Evolutionary conservation across 37 sponge, comb jelly and placozoan genomes (phyloP).

Genomic region (Cliona cf. orientalis): DNA sequence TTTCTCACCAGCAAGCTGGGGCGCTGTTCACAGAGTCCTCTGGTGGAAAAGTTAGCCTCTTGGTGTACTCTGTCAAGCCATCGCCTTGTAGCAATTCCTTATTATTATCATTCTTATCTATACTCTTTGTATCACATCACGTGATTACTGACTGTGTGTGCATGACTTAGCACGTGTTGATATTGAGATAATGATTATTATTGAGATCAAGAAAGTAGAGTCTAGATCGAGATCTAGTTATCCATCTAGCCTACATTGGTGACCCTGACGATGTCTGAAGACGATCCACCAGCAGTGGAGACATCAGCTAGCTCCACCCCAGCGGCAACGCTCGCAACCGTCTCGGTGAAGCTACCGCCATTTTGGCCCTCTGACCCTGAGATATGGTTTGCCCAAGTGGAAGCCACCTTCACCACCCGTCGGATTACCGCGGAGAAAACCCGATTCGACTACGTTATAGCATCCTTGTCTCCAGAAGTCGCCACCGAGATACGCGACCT

Average conservation of each 20-base stretch:
- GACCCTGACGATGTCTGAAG: no score
- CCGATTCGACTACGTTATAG: conserved; percentile 49
- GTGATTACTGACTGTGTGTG: no score
- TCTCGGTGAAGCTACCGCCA: conserved; percentile 58
- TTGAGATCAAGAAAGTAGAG: no score
- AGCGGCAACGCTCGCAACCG: conserved; percentile 27
- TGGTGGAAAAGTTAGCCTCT: conserved; percentile 1
- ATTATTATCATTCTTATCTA: no score
- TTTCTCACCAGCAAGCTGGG: conserved; percentile 20
- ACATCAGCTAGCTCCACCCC: no score
- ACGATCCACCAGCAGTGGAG: no score
- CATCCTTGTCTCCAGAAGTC: conserved; percentile 48
- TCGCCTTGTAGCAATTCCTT: no score
- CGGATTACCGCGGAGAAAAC: conserved; percentile 47
- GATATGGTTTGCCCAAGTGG: conserved; percentile 75
- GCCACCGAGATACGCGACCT: conserved; percentile 66
- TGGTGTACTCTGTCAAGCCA: conserved; percentile 50
- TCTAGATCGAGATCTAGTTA: no score
- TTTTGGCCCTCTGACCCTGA: conserved; percentile 75
- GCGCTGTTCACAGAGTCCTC: not conserved
- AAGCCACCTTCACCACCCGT: conserved; percentile 67
- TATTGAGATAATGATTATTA: no score
- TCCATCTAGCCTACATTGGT: no score
- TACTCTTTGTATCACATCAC: no score
- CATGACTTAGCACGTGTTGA: no score